Percentiles rank a stretch among this genome's conserved stretches.
Conservation (phyloP, 2,888 invertebrate genomes). For the Amphiduros pacificus region DNA sequence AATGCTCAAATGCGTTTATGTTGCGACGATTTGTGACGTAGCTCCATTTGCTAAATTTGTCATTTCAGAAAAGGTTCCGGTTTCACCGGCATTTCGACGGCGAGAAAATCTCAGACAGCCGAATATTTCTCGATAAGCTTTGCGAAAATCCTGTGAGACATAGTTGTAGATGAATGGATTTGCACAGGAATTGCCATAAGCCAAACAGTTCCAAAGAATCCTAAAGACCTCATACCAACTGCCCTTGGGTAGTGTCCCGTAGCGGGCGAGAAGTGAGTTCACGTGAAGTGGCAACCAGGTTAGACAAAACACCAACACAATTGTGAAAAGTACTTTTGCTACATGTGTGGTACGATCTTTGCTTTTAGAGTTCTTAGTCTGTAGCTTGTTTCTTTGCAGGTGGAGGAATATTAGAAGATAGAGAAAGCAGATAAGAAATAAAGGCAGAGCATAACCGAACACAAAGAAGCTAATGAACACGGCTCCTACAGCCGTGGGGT, state of each 20-base stretch:
- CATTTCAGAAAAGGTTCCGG: too few relatives aligned
- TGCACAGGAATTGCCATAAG: constrained; percentile 27
- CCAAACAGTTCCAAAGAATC: constrained; percentile 23
- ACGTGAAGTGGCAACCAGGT: constrained; percentile 29
- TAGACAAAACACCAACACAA: constrained; percentile 25
- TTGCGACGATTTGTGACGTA: too few relatives aligned
- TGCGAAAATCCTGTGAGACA: constrained; percentile 23
- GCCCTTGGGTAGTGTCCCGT: constrained; percentile 12
- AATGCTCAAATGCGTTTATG: too few relatives aligned
- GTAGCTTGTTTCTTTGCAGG: constrained; percentile 13
- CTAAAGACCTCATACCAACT: constrained; percentile 19
- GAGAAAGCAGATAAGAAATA: constrained; percentile 17
- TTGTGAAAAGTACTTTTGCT: constrained; percentile 23
- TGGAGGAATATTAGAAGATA: constrained; percentile 22
- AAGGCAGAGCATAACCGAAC: constrained; percentile 21
- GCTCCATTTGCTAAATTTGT: too few relatives aligned
- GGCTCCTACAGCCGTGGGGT: constrained; percentile 4
- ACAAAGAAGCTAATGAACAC: constrained; percentile 19
- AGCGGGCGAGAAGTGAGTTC: constrained; percentile 24
- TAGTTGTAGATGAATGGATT: constrained; percentile 30
- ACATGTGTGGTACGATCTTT: constrained; percentile 21
- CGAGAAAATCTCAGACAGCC: not conserved
- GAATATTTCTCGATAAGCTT: constrained; percentile 18
- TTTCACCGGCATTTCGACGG: not conserved
- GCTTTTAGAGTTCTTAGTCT: constrained; percentile 2